A percentile compares a stretch with the other conserved stretches of the same genome.
Conservation (phyloP, 2,797 vertebrate genomes). For the Scomberomorus guttatus region DNA sequence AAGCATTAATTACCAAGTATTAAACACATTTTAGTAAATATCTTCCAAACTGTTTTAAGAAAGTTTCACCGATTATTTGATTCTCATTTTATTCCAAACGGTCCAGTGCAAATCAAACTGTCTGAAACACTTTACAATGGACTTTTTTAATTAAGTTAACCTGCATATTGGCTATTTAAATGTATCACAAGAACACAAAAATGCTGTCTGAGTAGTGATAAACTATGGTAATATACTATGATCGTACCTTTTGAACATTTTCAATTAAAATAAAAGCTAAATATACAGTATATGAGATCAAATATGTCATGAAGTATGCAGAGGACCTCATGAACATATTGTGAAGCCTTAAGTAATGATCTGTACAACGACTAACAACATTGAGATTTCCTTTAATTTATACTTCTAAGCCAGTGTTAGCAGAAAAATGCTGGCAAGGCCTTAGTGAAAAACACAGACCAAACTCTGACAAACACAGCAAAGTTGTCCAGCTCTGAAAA, state of each 20-base stretch:
- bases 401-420: conserved; percentile 46
- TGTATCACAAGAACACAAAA: neutral
- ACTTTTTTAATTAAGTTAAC: no score
- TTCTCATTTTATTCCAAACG: no score
- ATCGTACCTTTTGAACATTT: neutral
- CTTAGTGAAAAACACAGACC: conserved; percentile 42
- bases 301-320: neutral
- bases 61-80: neutral
- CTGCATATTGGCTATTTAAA: no score
- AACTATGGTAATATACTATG: neutral
- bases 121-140: no score
- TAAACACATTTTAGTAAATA: neutral
- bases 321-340: neutral
- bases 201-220: neutral
- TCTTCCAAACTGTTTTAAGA: neutral
- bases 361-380: neutral
- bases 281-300: neutral
- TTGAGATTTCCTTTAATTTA: conserved; percentile 58
- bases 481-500: conserved; percentile 62
- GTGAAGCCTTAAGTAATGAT: conserved; percentile 11
- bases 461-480: conserved; percentile 52
- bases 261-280: neutral
- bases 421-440: conserved; percentile 48
- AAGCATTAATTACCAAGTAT: neutral
- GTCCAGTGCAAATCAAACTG: neutral